A percentile compares a stretch with the other conserved stretches of the same genome.
Conservation (phyloP, 2,113 vertebrate genomes). For the Numenius arquata region DNA sequence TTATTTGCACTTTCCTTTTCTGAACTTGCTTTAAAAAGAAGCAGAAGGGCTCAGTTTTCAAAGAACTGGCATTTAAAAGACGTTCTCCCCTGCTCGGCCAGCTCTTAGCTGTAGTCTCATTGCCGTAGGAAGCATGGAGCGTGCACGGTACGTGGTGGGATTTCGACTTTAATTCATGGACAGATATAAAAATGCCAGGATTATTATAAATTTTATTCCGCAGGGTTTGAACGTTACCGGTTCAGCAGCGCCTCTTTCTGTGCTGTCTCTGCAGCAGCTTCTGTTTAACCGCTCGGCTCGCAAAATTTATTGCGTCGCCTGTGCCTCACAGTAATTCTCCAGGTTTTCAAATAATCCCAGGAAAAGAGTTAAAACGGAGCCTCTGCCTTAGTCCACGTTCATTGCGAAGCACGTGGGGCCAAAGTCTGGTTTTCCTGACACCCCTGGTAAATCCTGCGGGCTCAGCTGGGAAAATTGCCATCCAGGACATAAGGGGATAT, state of each 20-base stretch:
- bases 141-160: background rate
- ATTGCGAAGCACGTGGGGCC: background rate
- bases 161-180: slow-evolving; percentile 16
- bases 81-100: background rate
- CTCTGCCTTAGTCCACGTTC: background rate
- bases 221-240: background rate
- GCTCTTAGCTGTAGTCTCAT: background rate
- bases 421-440: background rate
- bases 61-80: background rate
- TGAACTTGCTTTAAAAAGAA: slow-evolving; percentile 19
- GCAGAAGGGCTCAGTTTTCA: background rate
- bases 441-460: background rate
- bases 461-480: background rate
- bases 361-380: background rate
- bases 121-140: rapidly evolving
- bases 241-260: background rate
- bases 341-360: slow-evolving; percentile 13
- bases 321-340: background rate
- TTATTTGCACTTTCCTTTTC: slow-evolving; percentile 46
- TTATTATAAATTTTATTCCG: background rate
- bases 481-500: background rate
- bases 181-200: background rate
- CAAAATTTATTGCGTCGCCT: background rate
- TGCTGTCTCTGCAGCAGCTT: background rate
- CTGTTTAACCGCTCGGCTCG: background rate